Percentiles rank a stretch among this genome's conserved stretches.
phyloP scores from a whole-genome alignment of 1,140 invertebrate genomes.

The Leucophenga varia region DNA sequence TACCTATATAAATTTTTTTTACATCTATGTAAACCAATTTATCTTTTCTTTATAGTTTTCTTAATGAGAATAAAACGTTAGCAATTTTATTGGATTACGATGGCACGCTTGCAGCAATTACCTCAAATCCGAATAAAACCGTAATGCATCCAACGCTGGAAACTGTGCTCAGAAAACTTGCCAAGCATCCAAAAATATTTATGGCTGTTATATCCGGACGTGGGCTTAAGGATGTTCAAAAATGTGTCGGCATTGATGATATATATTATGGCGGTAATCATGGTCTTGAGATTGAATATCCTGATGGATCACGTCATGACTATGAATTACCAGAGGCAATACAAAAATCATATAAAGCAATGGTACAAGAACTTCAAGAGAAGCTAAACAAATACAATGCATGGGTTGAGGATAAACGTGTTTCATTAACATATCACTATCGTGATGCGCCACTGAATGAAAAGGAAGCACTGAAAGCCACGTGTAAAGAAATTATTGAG shows the following conservation, averaged over 20 bases:
- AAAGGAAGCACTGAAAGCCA: slow-evolving; percentile 63
- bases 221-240: slow-evolving; percentile 80
- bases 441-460: slow-evolving; percentile 72
- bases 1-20: too few species aligned
- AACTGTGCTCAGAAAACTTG: slow-evolving; percentile 73
- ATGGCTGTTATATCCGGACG: slow-evolving; percentile 84
- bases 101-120: slow-evolving; percentile 84
- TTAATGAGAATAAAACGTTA: slow-evolving; percentile 76
- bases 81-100: slow-evolving; percentile 86
- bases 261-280: slow-evolving; percentile 89
- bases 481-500: slow-evolving; percentile 71
- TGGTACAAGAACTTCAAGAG: slow-evolving; percentile 76
- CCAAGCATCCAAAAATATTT: slow-evolving; percentile 81
- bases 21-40: too few species aligned
- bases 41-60: slow-evolving; percentile 67
- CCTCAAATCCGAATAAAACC: slow-evolving; percentile 82
- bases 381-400: slow-evolving; percentile 80
- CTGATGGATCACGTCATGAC: slow-evolving; percentile 84
- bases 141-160: slow-evolving; percentile 79
- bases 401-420: slow-evolving; percentile 89
- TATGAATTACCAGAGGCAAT: slow-evolving; percentile 83
- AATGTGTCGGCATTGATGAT: slow-evolving; percentile 83
- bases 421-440: slow-evolving; percentile 86
- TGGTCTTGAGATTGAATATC: slow-evolving; percentile 82
- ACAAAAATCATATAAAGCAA: slow-evolving; percentile 73